Percentiles rank a stretch among this genome's conserved stretches.
These are phyloP conservation scores for Limanda limanda DNA, from an alignment of 2,113 vertebrate genomes.

Conservation along the genomic window DNA sequence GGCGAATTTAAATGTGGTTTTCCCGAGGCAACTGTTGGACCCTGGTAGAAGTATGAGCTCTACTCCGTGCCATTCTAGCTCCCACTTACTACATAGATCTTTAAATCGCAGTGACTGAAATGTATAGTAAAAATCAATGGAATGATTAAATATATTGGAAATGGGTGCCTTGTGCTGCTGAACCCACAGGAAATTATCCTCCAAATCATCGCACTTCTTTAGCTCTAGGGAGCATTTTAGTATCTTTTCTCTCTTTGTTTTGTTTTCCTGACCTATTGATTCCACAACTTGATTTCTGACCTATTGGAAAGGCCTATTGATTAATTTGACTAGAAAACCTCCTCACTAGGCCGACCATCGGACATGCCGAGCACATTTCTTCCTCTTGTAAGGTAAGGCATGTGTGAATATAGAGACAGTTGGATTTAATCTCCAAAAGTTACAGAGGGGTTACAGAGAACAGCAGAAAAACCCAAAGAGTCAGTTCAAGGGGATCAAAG, in stretches of 20 bases:
- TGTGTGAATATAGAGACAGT: not conserved
- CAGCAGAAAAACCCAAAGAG: slow-evolving; percentile 1
- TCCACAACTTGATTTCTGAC: not conserved
- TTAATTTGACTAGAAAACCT: slow-evolving; percentile 29
- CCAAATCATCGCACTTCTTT: not conserved
- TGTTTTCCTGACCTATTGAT: not conserved
- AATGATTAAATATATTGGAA: not conserved
- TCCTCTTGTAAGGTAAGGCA: not conserved
- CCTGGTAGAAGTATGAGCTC: too few relatives aligned
- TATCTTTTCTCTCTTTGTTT: not conserved
- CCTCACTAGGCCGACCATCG: slow-evolving; percentile 3
- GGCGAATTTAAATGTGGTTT: too few relatives aligned
- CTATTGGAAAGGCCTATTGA: slow-evolving; percentile 35
- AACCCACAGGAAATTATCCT: not conserved
- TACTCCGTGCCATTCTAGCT: too few relatives aligned
- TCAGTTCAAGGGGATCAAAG: not conserved
- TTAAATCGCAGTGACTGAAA: too few relatives aligned
- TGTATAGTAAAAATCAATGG: not conserved
- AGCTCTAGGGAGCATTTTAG: not conserved
- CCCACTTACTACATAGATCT: too few relatives aligned
- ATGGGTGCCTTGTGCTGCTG: not conserved
- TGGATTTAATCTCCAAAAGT: not conserved
- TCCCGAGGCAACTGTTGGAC: not conserved
- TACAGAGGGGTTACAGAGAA: not conserved
- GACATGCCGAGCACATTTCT: slow-evolving; percentile 11